These are phyloP conservation scores for Toxostoma redivivum DNA, from an alignment of 2,113 vertebrate species.

Conservation along the genomic window DNA sequence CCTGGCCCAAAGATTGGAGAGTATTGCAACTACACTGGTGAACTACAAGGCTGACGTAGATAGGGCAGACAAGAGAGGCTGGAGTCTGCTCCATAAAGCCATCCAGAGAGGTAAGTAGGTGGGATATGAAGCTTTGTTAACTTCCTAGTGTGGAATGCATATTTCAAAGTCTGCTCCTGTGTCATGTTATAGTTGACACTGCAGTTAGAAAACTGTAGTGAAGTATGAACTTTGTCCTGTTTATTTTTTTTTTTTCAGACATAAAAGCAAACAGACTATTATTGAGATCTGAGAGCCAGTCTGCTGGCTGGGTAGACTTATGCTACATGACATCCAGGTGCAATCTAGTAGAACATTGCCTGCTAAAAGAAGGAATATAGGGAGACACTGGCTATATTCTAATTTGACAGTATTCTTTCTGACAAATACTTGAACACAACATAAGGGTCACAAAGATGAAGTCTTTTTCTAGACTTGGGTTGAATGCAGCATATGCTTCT, in stretches of 20 bases:
- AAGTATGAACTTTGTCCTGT: background rate
- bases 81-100: slow-evolving; percentile 95
- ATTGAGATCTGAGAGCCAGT: background rate
- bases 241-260: background rate
- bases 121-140: background rate
- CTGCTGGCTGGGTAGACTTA: background rate
- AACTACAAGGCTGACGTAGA: slow-evolving; percentile 93
- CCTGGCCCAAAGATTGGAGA: slow-evolving; percentile 86
- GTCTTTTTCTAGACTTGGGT: background rate
- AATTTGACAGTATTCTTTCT: background rate
- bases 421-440: background rate
- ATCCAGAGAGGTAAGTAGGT: slow-evolving; percentile 88
- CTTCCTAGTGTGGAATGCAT: background rate
- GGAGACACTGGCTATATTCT: background rate
- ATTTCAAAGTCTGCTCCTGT: background rate
- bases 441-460: background rate
- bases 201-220: background rate
- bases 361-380: background rate
- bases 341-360: background rate
- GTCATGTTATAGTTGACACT: background rate
- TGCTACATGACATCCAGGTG: background rate
- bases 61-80: slow-evolving; percentile 91
- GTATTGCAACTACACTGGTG: slow-evolving; percentile 92
- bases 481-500: background rate
- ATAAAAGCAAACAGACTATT: background rate